These are phyloP conservation scores for Horisme vitalbata DNA, from an alignment of 2,888 invertebrate genomes.

Conservation along the genomic window DNA sequence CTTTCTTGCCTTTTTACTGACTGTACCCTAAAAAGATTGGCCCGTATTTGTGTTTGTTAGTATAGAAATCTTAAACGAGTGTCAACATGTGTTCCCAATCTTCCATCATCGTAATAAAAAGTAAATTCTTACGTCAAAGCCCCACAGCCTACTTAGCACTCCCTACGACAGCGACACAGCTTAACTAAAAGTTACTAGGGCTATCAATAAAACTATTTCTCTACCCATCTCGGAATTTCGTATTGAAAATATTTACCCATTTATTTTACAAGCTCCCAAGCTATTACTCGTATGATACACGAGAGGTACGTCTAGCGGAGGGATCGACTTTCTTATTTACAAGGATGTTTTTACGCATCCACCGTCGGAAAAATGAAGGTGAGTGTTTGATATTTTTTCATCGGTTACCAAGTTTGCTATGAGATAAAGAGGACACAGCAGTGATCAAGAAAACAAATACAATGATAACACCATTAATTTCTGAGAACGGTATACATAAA, in stretches of 20 bases:
- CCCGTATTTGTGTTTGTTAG: too few relatives aligned
- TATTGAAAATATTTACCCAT: constrained; percentile 67
- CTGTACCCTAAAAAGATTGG: too few relatives aligned
- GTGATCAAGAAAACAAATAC: too few relatives aligned
- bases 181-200: constrained; percentile 25
- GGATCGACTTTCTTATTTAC: constrained; percentile 14
- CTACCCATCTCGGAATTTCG: constrained; percentile 46
- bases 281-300: constrained; percentile 20
- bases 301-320: constrained; percentile 11
- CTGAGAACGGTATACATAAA: too few relatives aligned
- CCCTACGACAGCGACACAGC: constrained; percentile 2
- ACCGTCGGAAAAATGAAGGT: constrained; percentile 1
- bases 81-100: constrained; percentile 5
- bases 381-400: background rate
- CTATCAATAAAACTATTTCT: constrained; percentile 73
- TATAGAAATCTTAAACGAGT: constrained; percentile 3
- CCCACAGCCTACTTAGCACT: background rate
- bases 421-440: background rate
- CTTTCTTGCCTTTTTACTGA: too few relatives aligned
- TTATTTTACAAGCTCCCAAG: constrained; percentile 32
- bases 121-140: constrained; percentile 11
- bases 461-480: too few relatives aligned
- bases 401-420: background rate
- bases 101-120: constrained; percentile 13
- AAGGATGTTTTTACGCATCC: constrained; percentile 5